Conservation (phyloP, 1,140 invertebrate species). For the Brachionus angularis region DNA sequence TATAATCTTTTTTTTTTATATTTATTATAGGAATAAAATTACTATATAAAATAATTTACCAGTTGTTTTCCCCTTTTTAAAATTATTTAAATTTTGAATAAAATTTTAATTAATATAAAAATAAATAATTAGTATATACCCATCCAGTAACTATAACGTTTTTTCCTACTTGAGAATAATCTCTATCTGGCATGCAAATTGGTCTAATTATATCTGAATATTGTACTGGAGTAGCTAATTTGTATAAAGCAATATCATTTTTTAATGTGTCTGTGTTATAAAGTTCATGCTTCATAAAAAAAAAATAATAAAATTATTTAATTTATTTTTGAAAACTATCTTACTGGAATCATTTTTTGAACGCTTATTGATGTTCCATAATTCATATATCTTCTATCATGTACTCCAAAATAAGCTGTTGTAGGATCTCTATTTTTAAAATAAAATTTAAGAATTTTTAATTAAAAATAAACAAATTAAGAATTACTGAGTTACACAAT, state of each 20-base stretch:
- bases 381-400: constrained; percentile 1
- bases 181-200: constrained; percentile 63
- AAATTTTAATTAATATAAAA: not conserved
- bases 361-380: not conserved
- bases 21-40: no score
- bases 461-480: not conserved
- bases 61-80: constrained; percentile 1
- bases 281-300: constrained; percentile 15
- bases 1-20: no score
- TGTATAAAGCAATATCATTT: constrained; percentile 66
- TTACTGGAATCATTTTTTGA: constrained; percentile 17
- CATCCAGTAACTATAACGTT: constrained; percentile 38
- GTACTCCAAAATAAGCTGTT: constrained; percentile 12
- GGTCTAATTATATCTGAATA: constrained; percentile 63
- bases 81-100: not conserved
- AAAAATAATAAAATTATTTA: not conserved
- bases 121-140: not conserved
- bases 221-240: constrained; percentile 56
- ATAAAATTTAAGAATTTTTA: not conserved
- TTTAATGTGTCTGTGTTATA: constrained; percentile 49
- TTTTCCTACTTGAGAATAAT: constrained; percentile 30
- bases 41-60: constrained; percentile 1
- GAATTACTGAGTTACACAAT: not conserved
- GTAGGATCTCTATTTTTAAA: not conserved
- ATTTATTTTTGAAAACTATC: not conserved